Percentiles rank a stretch among this genome's conserved stretches.
Evolutionary conservation across 2,113 vertebrate genomes (phyloP).

Genomic region (Crotophaga sulcirostris): DNA sequence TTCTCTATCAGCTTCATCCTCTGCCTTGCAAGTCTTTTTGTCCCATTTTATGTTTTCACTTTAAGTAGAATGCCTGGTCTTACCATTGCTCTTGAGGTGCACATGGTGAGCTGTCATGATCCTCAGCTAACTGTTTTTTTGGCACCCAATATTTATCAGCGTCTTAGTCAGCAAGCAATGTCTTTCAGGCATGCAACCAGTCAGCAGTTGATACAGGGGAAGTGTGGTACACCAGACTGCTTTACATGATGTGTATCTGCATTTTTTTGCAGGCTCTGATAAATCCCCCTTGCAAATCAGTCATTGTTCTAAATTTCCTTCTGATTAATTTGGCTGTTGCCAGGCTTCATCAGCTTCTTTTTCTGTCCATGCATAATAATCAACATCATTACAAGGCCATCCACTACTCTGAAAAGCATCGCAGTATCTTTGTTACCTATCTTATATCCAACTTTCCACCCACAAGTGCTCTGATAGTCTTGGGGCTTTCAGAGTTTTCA

Average conservation of each 20-base stretch:
- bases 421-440: neutral
- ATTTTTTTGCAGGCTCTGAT: neutral
- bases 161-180: neutral
- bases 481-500: neutral
- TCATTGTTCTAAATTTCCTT: neutral
- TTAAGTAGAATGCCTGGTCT: neutral
- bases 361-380: neutral
- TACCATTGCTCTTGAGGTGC: neutral
- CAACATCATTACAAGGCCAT: neutral
- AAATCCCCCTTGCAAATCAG: neutral
- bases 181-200: neutral
- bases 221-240: neutral
- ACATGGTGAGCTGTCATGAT: neutral
- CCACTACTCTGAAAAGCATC: neutral
- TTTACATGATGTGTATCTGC: neutral
- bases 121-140: neutral
- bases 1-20: neutral
- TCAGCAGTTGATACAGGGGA: neutral
- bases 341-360: neutral
- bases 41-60: neutral
- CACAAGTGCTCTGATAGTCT: neutral
- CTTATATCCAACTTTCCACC: neutral
- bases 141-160: neutral
- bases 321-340: neutral
- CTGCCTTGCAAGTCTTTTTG: neutral